A percentile compares a stretch with the other conserved stretches of the same genome.
Conservation (phyloP, 2,888 invertebrate genomes). For the Caenorhabditis sp. region DNA sequence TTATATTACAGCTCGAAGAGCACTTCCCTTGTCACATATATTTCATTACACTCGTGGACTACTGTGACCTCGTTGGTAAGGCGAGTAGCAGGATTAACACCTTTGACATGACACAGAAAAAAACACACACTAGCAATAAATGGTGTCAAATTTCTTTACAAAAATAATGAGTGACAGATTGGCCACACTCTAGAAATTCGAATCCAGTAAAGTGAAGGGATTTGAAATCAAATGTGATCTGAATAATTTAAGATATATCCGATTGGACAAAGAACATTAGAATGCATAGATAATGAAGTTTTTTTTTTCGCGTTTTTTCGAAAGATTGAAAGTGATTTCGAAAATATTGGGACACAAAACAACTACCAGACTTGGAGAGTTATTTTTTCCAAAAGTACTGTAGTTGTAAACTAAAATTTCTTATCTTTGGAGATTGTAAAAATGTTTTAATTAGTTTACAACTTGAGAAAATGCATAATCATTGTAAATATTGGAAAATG, state of each 20-base stretch:
- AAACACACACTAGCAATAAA: neutral
- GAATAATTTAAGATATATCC: neutral
- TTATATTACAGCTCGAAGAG: neutral
- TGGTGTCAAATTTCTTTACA: neutral
- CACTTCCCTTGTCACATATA: neutral
- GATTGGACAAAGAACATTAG: neutral
- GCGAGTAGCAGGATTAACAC: neutral
- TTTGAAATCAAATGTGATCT: neutral
- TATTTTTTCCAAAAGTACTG: too few relatives aligned
- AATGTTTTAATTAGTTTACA: neutral
- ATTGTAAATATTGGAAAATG: too few relatives aligned
- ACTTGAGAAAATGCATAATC: neutral
- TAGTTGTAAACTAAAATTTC: too few relatives aligned
- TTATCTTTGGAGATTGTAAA: neutral
- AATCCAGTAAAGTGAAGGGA: neutral
- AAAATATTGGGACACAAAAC: neutral
- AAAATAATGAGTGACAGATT: neutral
- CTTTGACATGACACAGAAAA: neutral
- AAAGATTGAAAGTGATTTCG: neutral
- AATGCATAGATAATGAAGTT: conserved; percentile 1
- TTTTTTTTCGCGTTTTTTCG: neutral
- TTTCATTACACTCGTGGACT: too few relatives aligned
- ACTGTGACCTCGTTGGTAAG: neutral
- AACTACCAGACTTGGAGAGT: too few relatives aligned
- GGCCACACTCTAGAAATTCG: neutral